These are phyloP conservation scores for Heliconius charithonia DNA, from an alignment of 2,888 invertebrate species.

Conservation along the genomic window DNA sequence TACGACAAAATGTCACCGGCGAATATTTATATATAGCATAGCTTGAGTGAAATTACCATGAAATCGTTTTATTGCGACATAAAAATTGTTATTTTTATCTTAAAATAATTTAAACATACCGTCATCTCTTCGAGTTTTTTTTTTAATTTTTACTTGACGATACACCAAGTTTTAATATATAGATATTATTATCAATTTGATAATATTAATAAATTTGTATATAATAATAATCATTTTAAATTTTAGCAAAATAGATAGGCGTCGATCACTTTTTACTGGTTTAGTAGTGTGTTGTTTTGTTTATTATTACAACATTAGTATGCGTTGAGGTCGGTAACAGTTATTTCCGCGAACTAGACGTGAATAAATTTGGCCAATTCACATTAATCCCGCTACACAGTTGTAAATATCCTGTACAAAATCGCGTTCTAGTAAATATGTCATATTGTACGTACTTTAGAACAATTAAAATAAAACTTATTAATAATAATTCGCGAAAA, in stretches of 20 bases:
- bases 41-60: constrained; percentile 20
- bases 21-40: constrained; percentile 12
- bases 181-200: background rate
- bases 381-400: constrained; percentile 8
- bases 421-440: background rate
- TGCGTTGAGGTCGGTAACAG: constrained; percentile 61
- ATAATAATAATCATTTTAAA: background rate
- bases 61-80: constrained; percentile 22
- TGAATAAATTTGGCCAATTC: constrained; percentile 52
- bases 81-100: constrained; percentile 20
- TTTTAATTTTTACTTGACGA: background rate
- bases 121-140: background rate
- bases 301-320: constrained; percentile 67
- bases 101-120: background rate
- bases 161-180: background rate
- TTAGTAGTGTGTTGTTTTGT: constrained; percentile 42
- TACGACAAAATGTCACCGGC: constrained; percentile 7
- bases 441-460: background rate
- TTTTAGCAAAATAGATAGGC: background rate
- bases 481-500: background rate
- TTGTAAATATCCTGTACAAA: background rate
- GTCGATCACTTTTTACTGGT: background rate
- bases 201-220: background rate
- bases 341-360: constrained; percentile 70
- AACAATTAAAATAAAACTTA: background rate